Percentiles rank a stretch among this genome's conserved stretches.
phyloP scores from a whole-genome alignment of 2,888 invertebrate genomes.

The Lepidonotus clava region DNA sequence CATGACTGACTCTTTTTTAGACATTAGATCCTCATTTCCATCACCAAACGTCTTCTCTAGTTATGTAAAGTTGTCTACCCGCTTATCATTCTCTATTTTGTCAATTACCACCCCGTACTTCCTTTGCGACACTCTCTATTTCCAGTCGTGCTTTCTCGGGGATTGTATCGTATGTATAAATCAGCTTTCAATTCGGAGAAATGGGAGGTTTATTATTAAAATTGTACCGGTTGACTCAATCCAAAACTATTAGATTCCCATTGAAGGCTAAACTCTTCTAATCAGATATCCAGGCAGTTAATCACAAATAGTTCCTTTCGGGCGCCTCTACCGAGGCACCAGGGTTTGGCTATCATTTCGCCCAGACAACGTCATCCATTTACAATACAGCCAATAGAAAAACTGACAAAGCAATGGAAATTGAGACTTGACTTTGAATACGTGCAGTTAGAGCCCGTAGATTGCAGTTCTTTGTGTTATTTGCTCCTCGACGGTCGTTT shows the following conservation, averaged over 20 bases:
- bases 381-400: not conserved
- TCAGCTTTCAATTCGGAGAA: not conserved
- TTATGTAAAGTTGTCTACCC: not conserved
- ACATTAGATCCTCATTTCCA: not conserved
- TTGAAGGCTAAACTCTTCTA: not conserved
- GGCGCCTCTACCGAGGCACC: not conserved
- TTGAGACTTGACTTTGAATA: constrained; percentile 1
- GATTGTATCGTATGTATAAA: not conserved
- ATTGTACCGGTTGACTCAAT: not conserved
- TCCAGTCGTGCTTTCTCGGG: not conserved
- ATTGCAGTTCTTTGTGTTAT: not conserved
- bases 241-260: not conserved
- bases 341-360: not conserved
- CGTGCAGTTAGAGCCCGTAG: not conserved
- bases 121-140: not conserved
- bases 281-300: constrained; percentile 9
- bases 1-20: constrained; percentile 6
- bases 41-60: not conserved
- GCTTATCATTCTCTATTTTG: not conserved
- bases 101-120: not conserved
- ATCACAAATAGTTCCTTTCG: not conserved
- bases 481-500: not conserved
- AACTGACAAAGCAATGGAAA: not conserved
- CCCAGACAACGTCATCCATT: not conserved
- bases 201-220: not conserved